Conservation (phyloP, 2,113 vertebrate species). For the Notiomystis cincta region DNA sequence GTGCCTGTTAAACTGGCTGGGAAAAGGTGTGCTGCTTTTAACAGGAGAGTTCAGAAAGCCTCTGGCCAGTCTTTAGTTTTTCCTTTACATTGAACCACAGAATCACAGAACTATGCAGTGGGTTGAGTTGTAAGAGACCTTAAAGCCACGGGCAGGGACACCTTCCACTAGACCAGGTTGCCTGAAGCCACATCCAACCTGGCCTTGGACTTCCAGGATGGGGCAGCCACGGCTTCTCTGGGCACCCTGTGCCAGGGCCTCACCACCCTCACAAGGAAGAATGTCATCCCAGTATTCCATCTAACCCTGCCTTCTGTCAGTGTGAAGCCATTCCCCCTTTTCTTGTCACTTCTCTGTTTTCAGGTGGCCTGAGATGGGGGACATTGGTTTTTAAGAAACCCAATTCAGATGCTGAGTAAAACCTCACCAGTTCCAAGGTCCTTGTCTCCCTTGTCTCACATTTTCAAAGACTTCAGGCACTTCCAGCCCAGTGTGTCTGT, state of each 20-base stretch:
- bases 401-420: not conserved
- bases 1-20: not conserved
- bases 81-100: not conserved
- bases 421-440: not conserved
- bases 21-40: not conserved
- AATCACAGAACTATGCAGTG: not conserved
- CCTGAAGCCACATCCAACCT: rapidly evolving
- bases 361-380: not conserved
- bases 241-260: not conserved
- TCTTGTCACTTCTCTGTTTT: not conserved
- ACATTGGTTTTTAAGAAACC: not conserved
- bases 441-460: not conserved
- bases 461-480: not conserved
- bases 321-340: not conserved
- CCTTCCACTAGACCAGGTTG: not conserved
- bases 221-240: not conserved
- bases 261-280: not conserved
- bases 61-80: not conserved
- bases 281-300: not conserved
- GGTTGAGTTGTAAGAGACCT: not conserved
- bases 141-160: not conserved
- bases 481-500: not conserved
- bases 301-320: not conserved
- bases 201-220: not conserved
- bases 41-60: not conserved